These are phyloP conservation scores for Lasioglossum albipes DNA, from an alignment of 1,140 invertebrate species.

Conservation along the genomic window DNA sequence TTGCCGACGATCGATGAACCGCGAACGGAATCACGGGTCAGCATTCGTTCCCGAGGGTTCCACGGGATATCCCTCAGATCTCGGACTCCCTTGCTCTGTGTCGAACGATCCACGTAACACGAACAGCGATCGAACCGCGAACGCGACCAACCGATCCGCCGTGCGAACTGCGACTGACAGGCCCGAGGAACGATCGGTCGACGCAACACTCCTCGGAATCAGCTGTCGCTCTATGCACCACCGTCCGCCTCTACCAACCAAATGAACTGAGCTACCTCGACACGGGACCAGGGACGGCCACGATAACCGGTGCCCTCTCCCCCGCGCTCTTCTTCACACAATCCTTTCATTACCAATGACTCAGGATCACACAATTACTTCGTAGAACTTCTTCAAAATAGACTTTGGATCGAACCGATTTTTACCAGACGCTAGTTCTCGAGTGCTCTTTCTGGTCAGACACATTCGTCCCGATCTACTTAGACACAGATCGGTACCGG, in stretches of 20 bases:
- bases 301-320: conserved; percentile 10
- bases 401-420: too few relatives aligned
- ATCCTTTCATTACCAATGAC: background rate
- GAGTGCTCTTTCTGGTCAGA: too few relatives aligned
- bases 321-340: background rate
- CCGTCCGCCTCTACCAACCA: conserved; percentile 48
- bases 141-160: conserved; percentile 21
- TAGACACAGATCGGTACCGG: too few relatives aligned
- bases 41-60: conserved; percentile 25
- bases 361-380: background rate
- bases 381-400: too few relatives aligned
- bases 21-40: conserved; percentile 4
- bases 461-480: background rate
- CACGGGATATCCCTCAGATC: too few relatives aligned
- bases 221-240: conserved; percentile 63
- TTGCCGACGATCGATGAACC: conserved; percentile 26
- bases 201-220: conserved; percentile 55
- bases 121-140: background rate
- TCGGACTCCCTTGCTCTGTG: too few relatives aligned
- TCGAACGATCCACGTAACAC: too few relatives aligned
- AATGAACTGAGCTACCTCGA: conserved; percentile 54
- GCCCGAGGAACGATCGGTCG: conserved; percentile 39
- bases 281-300: conserved; percentile 41
- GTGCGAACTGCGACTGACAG: conserved; percentile 42
- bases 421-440: too few relatives aligned